Evolutionary conservation across 2,113 vertebrate species (phyloP), one percentile per base, ranked within the genome.

Genomic region (Hyperopisus bebe): DNA sequence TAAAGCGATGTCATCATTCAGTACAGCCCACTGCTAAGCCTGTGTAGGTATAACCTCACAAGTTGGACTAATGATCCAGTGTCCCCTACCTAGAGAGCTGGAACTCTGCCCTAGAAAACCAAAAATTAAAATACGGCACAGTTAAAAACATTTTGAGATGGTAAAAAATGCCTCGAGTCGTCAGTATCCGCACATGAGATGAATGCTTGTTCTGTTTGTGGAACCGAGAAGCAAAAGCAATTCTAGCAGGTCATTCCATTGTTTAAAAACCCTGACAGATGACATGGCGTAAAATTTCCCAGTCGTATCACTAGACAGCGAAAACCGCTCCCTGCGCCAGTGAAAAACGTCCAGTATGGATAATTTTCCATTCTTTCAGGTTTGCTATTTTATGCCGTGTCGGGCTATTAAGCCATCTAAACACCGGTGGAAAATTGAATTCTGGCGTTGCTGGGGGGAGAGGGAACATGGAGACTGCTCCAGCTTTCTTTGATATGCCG

Each of bases 331-430:
- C 47, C 13, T n/a, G 46, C 19, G 4, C 83, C 9, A 86, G 83
- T 47, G 46, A 86, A 82, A 47, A 86, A 48, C 42, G 15, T 86
- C 83, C 83, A 46, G 24, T 86, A 24, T n/a, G 44, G 46, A 86
- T 48, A 27, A 47, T 86, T 48, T n/a, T 4, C 46, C 46, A 46
- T 47, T 46, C 46, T 46, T 48, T 86, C 24, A 5, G 8, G 46
- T 47, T 48, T 86, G 42, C 21, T 86, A 46, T 86, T 85, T 44
- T 44, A 82, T 70, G 62, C 62, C 27, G 62, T 27, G 62, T 70
- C n/a, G 74, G 74, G 31, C 74, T 80, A 80, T 80, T 80, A 80
- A 80, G 35, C 74, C 15, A 42, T 80, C 74, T 80, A 80, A 80
- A 35, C 74, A 47, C 44, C 82, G 9, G 6, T 9, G 39, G 39